Evolutionary conservation across 2,113 vertebrate genomes (phyloP).

Genomic region (Trichomycterus rosablanca): DNA sequence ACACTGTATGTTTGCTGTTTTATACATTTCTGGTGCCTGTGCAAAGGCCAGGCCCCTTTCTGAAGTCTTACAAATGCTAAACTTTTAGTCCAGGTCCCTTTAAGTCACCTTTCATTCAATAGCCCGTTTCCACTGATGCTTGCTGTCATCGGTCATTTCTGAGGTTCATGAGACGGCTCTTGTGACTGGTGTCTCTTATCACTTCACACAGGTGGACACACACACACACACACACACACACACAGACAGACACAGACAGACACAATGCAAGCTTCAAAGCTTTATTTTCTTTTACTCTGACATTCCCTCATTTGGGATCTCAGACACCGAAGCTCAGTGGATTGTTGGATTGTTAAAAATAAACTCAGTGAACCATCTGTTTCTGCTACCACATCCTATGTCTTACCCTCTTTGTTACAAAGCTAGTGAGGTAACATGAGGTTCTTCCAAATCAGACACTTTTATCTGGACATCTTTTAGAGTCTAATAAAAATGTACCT

Average conservation of each 20-base stretch:
- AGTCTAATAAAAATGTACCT: no score
- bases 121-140: no score
- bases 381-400: not conserved
- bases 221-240: constrained; percentile 9
- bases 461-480: no score
- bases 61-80: no score
- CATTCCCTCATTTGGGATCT: constrained; percentile 3
- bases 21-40: no score
- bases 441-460: not conserved
- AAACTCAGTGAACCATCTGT: constrained; percentile 14
- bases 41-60: no score
- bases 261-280: not conserved
- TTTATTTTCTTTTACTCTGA: not conserved
- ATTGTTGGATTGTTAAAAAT: constrained; percentile 20
- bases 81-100: no score
- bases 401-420: constrained; percentile 3
- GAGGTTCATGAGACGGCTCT: constrained; percentile 51
- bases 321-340: not conserved
- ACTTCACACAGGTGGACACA: constrained; percentile 26
- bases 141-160: constrained; percentile 41
- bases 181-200: constrained; percentile 53
- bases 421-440: constrained; percentile 7
- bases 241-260: constrained; percentile 11
- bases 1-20: no score
- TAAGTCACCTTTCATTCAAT: no score